Percentiles rank a stretch among this genome's conserved stretches.
These are phyloP conservation scores for Menidia menidia DNA, from an alignment of 2,797 vertebrate genomes.

Conservation along the genomic window DNA sequence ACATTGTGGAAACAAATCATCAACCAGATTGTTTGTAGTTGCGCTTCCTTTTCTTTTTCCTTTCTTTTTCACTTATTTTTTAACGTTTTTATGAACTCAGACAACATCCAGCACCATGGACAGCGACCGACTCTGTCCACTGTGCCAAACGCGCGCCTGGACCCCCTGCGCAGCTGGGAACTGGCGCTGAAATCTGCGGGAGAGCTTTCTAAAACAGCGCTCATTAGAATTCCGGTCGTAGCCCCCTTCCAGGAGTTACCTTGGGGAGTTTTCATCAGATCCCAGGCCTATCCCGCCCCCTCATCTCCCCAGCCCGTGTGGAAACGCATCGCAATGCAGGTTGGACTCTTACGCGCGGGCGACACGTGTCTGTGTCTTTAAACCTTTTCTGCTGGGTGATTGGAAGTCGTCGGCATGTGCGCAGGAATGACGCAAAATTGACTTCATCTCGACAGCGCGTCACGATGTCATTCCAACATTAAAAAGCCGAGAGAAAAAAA, in stretches of 20 bases:
- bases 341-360: conserved; percentile 39
- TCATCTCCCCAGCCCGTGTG: conserved; percentile 22
- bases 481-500: neutral
- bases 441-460: conserved; percentile 82
- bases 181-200: conserved; percentile 11
- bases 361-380: conserved; percentile 76
- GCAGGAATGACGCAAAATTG: conserved; percentile 87
- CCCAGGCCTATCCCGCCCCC: conserved; percentile 45
- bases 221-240: conserved; percentile 61
- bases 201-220: conserved; percentile 17
- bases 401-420: conserved; percentile 82
- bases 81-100: neutral
- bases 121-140: conserved; percentile 29
- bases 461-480: conserved; percentile 79
- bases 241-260: conserved; percentile 60
- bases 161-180: conserved; percentile 4
- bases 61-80: neutral
- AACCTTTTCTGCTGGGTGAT: conserved; percentile 64
- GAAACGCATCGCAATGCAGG: conserved; percentile 76
- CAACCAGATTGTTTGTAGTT: neutral
- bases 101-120: conserved; percentile 69
- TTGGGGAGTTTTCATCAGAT: conserved; percentile 57
- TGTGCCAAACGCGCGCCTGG: conserved; percentile 1
- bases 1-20: neutral
- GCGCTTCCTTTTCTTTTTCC: too few relatives aligned